Base-by-base conservation (phyloP, 2,113 vertebrate genomes). In the Oryzias curvinotus region DNA sequence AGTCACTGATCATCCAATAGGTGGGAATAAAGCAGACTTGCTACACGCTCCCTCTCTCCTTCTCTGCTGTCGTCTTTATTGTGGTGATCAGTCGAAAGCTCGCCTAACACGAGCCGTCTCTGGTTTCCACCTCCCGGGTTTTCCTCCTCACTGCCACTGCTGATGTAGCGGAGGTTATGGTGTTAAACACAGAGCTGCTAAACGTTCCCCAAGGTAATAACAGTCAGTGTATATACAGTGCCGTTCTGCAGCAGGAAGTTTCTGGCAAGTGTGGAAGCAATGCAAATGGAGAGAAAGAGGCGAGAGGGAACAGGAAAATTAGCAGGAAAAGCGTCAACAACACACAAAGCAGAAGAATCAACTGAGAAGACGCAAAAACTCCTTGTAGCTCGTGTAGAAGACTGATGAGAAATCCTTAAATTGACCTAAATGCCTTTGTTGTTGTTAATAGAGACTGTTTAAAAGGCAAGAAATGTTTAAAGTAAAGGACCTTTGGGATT, bases 111-210 rank as follows among this genome's bases (percentile, higher is more conserved):
- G 51, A 69, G 70, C 80, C 62, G 50, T 88, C 82, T 88, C 77
- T 68, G 52, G 74, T 90, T 87, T 87, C 77, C 83, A 74, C 84
- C 87, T 91, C 83, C 80, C 69, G 81, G 87, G 73, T 85, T 88
- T 82, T 77, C 73, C 64, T 64, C 57, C 72, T 73, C 60, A 46
- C 70, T 71, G 77, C 70, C 28, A 79, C 83, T 63, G 82, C 79
- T 74, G 77, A 81, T 78, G 82, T 83, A 87, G 84, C 67, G 65
- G 76, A 86, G 89, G 88, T 86, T 90, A 85, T 73, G 85, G 86
- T 90, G 89, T 92, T 91, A 90, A 92, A 90, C 89, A 89, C 65
- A 63, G 80, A 87, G 89, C 84, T 87, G 86, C 86, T 90, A 90
- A 91, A 90, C 70, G 85, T 74, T 92, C 88, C 90, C 89, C 59